Evolutionary conservation across 1,140 invertebrate species (phyloP), one percentile per base, ranked within the genome.

Genomic region (Brachionus asplanchnoidis): DNA sequence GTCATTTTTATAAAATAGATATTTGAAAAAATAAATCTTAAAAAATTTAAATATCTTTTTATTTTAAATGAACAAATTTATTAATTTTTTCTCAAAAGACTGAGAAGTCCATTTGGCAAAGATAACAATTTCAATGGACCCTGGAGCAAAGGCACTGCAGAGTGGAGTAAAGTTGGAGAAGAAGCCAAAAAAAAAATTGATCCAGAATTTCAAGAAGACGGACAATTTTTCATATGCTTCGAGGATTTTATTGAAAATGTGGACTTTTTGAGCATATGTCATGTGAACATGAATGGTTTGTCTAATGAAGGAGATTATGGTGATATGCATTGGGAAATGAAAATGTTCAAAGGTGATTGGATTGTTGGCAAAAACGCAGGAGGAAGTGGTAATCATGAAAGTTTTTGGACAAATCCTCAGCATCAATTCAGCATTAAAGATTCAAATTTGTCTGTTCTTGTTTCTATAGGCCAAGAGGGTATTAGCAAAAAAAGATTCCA

Each of bases 21-120:
- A n/a, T n/a, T n/a, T 50, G 12, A 50, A n/a, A 12, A 50, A 50
- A 50, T 50, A 14, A 36, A 36, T 36, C 32, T 7, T 50, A 14
- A 14, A 50, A n/a, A 50, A 50, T 50, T 50, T n/a, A n/a, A 50
- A 14, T 0, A 50, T 50, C n/a, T 50, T 50, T 14, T 65, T 23
- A 65, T 17, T 14, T 23, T 4, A n/a, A n/a, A n/a, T n/a, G n/a
- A 14, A 80, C 2, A 66, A 65, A n/a, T n/a, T n/a, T n/a, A n/a
- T n/a, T n/a, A n/a, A n/a, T n/a, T n/a, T n/a, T n/a, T n/a, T n/a
- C n/a, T n/a, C n/a, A n/a, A 87, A 87, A 87, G 96, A 79, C 92
- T 98, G 86, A 91, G 96, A 73, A 98, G 98, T 91, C 97, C 97
- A 5, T 98, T 96, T 96, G 97, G 96, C 9, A 96, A 96, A 88